Evolutionary conservation across 1,140 invertebrate species (phyloP).

Genomic region (Tetragnatha versicolor): DNA sequence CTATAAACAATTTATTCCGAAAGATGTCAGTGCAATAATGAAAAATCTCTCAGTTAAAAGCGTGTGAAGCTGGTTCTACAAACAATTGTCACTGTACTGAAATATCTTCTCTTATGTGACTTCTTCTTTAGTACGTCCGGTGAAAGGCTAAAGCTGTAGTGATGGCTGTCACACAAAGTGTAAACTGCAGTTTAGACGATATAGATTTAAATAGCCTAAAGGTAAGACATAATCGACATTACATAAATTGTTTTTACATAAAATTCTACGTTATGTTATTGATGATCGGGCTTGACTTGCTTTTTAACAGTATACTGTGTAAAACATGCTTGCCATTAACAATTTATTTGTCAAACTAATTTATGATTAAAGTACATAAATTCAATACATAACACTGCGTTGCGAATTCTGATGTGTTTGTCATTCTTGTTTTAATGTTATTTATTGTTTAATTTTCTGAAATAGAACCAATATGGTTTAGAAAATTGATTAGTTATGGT

Average conservation of each 20-base stretch:
- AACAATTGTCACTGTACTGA: not conserved
- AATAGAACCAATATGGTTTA: too few species aligned
- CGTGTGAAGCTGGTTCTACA: not conserved
- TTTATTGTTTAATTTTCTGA: too few species aligned
- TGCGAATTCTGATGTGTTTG: too few species aligned
- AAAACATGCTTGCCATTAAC: too few species aligned
- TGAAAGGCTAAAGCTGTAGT: not conserved
- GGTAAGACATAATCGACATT: constrained; percentile 69
- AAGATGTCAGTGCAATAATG: not conserved
- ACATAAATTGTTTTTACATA: not conserved
- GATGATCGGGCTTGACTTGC: too few species aligned
- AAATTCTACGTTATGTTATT: not conserved
- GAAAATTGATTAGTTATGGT: too few species aligned
- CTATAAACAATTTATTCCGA: not conserved
- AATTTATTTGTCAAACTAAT: too few species aligned
- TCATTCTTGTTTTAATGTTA: too few species aligned
- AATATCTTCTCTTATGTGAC: not conserved
- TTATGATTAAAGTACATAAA: too few species aligned
- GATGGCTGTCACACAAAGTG: constrained; percentile 69
- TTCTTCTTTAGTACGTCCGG: not conserved
- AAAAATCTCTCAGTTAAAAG: not conserved
- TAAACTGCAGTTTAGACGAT: constrained; percentile 96
- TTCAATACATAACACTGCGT: too few species aligned
- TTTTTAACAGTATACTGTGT: too few species aligned
- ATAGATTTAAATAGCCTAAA: constrained; percentile 96